Percentiles rank a stretch among this genome's conserved stretches.
Evolutionary conservation across 2,797 vertebrate genomes (phyloP).

Genomic region (Euthynnus affinis): DNA sequence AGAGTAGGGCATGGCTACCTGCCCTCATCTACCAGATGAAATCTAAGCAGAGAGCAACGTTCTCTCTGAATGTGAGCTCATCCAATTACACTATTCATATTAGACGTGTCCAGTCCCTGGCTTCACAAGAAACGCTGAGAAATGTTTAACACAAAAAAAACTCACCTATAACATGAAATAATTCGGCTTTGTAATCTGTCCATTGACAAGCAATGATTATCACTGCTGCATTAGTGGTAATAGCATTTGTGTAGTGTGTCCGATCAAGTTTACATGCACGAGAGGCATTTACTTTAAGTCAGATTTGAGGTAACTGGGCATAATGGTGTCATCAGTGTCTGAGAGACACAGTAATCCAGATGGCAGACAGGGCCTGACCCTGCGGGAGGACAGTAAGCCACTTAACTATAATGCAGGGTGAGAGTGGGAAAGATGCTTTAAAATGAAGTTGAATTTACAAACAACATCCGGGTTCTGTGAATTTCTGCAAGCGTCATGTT

Average conservation of each 20-base stretch:
- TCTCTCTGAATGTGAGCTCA: conserved; percentile 56
- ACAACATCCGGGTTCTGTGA: conserved; percentile 8
- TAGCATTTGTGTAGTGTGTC: neutral
- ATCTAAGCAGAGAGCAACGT: conserved; percentile 35
- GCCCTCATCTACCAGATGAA: conserved; percentile 1
- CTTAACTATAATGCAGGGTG: conserved; percentile 70
- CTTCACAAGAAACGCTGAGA: conserved; percentile 22
- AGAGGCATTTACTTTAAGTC: conserved; percentile 24
- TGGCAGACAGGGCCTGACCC: conserved; percentile 70
- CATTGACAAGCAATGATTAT: neutral
- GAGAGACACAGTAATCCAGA: conserved; percentile 66
- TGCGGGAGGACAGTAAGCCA: conserved; percentile 74
- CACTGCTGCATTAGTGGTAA: neutral
- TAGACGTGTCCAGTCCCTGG: neutral
- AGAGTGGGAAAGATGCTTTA: conserved; percentile 65
- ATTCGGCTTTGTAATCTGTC: neutral
- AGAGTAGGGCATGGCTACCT: conserved; percentile 9
- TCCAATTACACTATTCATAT: conserved; percentile 55
- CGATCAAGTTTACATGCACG: neutral
- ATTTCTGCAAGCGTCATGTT: conserved; percentile 33
- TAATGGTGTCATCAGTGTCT: conserved; percentile 46
- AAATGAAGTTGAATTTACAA: conserved; percentile 35
- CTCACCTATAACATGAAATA: neutral
- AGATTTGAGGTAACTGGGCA: conserved; percentile 40
- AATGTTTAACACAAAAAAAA: conserved; percentile 32